Conservation (phyloP, 2,888 invertebrate genomes). For the Mesodorylaimus sp. region DNA sequence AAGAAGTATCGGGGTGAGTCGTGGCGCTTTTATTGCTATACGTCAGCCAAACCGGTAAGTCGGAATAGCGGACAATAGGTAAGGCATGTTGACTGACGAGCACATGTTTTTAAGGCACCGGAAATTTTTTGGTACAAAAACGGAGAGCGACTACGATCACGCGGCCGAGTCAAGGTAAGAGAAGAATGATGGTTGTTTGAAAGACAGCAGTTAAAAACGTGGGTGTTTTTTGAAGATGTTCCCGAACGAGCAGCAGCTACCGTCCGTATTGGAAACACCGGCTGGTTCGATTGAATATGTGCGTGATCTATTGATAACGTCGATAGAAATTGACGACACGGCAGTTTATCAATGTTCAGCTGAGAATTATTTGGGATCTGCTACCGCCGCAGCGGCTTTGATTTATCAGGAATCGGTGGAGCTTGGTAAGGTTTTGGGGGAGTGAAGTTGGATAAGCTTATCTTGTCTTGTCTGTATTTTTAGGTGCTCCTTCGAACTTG, state of each 20-base stretch:
- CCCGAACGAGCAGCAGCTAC: not conserved
- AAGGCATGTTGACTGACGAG: too few relatives aligned
- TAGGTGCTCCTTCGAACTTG: not conserved
- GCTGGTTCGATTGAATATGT: not conserved
- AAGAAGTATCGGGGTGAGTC: not conserved
- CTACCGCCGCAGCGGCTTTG: slow-evolving; percentile 1
- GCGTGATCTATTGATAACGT: slow-evolving; percentile 8
- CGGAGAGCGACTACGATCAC: not conserved
- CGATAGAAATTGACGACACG: slow-evolving; percentile 3
- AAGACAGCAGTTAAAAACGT: not conserved
- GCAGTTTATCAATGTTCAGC: slow-evolving; percentile 10
- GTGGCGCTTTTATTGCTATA: not conserved
- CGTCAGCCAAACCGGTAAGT: not conserved
- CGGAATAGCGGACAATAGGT: too few relatives aligned
- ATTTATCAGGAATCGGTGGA: too few relatives aligned
- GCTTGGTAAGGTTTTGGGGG: too few relatives aligned
- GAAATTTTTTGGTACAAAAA: not conserved
- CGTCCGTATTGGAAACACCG: not conserved
- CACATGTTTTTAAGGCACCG: too few relatives aligned
- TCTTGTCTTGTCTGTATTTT: not conserved
- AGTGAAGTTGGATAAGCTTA: too few relatives aligned
- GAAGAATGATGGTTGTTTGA: too few relatives aligned
- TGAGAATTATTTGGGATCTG: not conserved
- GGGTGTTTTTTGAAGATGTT: not conserved
- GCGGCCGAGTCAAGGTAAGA: not conserved